These are phyloP conservation scores for Aporophyla nigra DNA, from an alignment of 2,888 invertebrate species.

Conservation along the genomic window DNA sequence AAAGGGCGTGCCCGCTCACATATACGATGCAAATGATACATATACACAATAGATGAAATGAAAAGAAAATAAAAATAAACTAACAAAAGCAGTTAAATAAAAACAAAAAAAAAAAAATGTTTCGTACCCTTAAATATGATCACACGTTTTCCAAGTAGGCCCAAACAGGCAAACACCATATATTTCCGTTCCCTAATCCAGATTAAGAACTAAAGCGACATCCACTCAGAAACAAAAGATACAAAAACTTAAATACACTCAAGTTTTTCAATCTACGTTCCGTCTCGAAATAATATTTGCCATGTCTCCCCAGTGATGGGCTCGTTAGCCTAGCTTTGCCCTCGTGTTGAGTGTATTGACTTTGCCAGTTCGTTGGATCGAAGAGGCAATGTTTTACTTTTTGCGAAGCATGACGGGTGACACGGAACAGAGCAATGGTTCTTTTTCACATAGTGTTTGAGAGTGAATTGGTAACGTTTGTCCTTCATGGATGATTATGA, in stretches of 20 bases:
- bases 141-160: background rate
- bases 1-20: too few species aligned
- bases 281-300: slow-evolving; percentile 82
- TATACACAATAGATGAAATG: too few species aligned
- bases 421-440: slow-evolving; percentile 59
- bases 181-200: slow-evolving; percentile 8
- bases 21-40: too few species aligned
- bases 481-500: slow-evolving; percentile 27
- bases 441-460: slow-evolving; percentile 57
- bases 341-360: slow-evolving; percentile 82
- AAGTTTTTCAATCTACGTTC: slow-evolving; percentile 71
- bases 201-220: slow-evolving; percentile 31
- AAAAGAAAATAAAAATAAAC: too few species aligned
- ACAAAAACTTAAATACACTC: slow-evolving; percentile 62
- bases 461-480: slow-evolving; percentile 41
- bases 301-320: slow-evolving; percentile 76
- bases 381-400: slow-evolving; percentile 76
- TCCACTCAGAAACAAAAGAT: slow-evolving; percentile 39
- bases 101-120: too few species aligned
- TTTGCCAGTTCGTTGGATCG: slow-evolving; percentile 85
- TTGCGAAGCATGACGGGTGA: slow-evolving; percentile 63
- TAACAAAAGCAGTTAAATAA: too few species aligned
- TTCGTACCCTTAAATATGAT: background rate
- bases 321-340: slow-evolving; percentile 82
- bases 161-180: background rate